Percentiles rank a stretch among this genome's conserved stretches.
These are phyloP conservation scores for Erynnis tages DNA, from an alignment of 2,888 invertebrate species.

Conservation along the genomic window DNA sequence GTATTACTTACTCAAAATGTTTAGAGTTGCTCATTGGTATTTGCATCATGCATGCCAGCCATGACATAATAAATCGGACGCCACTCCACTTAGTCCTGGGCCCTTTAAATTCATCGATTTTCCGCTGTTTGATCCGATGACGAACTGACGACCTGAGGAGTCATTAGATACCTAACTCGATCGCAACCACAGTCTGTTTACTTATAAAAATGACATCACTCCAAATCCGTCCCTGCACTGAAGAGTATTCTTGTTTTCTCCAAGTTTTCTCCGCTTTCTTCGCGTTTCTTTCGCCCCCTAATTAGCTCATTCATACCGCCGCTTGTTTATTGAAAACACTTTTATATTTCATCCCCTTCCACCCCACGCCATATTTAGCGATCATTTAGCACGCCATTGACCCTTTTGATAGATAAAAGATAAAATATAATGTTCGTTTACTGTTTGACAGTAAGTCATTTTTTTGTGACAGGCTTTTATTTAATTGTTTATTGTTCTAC, in stretches of 20 bases:
- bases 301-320: conserved; percentile 77
- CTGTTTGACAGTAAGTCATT: background rate
- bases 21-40: too few species aligned
- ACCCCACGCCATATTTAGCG: conserved; percentile 62
- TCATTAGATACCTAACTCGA: too few species aligned
- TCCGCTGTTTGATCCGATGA: too few species aligned
- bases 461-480: background rate
- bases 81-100: too few species aligned
- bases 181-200: too few species aligned
- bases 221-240: conserved; percentile 48
- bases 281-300: conserved; percentile 78
- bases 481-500: too few species aligned
- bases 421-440: background rate
- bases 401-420: conserved; percentile 31
- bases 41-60: too few species aligned
- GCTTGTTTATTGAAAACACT: conserved; percentile 78
- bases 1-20: too few species aligned
- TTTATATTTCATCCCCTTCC: conserved; percentile 69
- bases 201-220: too few species aligned
- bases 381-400: conserved; percentile 50
- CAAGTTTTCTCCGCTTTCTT: conserved; percentile 78
- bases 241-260: conserved; percentile 78
- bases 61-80: too few species aligned
- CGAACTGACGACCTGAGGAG: too few species aligned
- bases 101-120: too few species aligned